phyloP scores from a whole-genome alignment of 2,113 vertebrate genomes.

The Pedionomus torquatus region DNA sequence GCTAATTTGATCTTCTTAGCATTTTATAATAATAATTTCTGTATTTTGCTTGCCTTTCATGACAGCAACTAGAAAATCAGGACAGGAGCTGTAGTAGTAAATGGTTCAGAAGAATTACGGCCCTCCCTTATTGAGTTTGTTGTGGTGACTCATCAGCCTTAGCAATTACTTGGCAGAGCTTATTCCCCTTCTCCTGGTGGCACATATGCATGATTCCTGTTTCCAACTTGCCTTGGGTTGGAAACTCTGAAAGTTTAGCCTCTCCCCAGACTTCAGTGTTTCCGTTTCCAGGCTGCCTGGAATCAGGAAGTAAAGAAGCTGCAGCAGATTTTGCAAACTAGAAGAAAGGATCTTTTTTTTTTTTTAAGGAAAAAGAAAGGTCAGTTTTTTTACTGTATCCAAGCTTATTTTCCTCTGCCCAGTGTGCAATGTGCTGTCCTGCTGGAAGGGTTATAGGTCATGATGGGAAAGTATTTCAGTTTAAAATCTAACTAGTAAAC shows the following conservation, averaged over 20 bases:
- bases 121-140: slow-evolving; percentile 5
- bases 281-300: slow-evolving; percentile 67
- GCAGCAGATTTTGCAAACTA: slow-evolving; percentile 43
- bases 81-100: slow-evolving; percentile 12
- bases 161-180: slow-evolving; percentile 41
- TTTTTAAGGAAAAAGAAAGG: slow-evolving; percentile 15
- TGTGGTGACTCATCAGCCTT: slow-evolving; percentile 43
- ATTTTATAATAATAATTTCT: slow-evolving; percentile 4
- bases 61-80: slow-evolving; percentile 40
- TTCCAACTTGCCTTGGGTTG: slow-evolving; percentile 38
- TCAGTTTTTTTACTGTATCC: slow-evolving; percentile 24
- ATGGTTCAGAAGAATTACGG: slow-evolving; percentile 25
- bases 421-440: not conserved
- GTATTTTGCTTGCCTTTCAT: slow-evolving; percentile 16
- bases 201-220: slow-evolving; percentile 17
- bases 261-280: slow-evolving; percentile 48
- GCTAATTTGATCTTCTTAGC: slow-evolving; percentile 24
- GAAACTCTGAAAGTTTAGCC: slow-evolving; percentile 63
- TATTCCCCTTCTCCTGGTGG: slow-evolving; percentile 12
- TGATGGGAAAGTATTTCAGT: not conserved
- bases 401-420: slow-evolving; percentile 1
- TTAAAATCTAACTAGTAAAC: not conserved
- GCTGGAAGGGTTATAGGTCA: not conserved
- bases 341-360: slow-evolving; percentile 38
- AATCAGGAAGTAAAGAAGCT: slow-evolving; percentile 63